Evolutionary conservation across 2,797 vertebrate genomes (phyloP), one percentile per base, ranked within the genome.

Genomic region (Remorina albescens): DNA sequence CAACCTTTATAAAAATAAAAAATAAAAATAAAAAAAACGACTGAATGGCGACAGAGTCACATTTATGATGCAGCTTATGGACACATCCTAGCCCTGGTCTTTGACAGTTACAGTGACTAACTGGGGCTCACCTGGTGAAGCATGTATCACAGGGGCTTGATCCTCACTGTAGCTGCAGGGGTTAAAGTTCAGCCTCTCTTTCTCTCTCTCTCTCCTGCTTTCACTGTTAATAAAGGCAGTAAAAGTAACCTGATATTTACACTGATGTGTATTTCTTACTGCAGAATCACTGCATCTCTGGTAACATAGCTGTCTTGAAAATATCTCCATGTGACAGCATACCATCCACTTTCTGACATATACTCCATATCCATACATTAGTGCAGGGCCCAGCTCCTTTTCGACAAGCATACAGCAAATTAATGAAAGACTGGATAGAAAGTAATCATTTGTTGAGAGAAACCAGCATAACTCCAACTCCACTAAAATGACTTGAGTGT

Each of bases 401-500:
- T 46, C n/a, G 6, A 28, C 18, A 44, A 26, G 2, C 5, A 16
- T 13, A 28, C 2, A 19, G 5, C 49, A 28, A 13, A 3, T 26
- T 32, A 37, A 21, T 32, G 26, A 23, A 23, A 64, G 50, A 67
- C 0, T 12, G 28, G 0, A 13, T 3, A 0, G 32, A 47, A 41
- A 64, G 19, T 28, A 11, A 26, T 28, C 13, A 12, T 62, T 63
- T 30, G 39, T 37, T 36, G 34, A 36, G 21, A 42, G 36, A 57
- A 28, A 16, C 25, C 0, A 37, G 21, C 25, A 32, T 59, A 28
- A 56, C 16, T 7, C 30, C 19, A n/a, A n/a, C n/a, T n/a, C n/a
- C n/a, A n/a, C n/a, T 34, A 42, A 36, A 36, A 54, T 58, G 13
- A 76, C 71, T 65, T 79, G 47, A 67, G 64, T 50, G 36, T 72